Conservation (phyloP, 2,797 vertebrate genomes). For the Pachyuromys duprasi region DNA sequence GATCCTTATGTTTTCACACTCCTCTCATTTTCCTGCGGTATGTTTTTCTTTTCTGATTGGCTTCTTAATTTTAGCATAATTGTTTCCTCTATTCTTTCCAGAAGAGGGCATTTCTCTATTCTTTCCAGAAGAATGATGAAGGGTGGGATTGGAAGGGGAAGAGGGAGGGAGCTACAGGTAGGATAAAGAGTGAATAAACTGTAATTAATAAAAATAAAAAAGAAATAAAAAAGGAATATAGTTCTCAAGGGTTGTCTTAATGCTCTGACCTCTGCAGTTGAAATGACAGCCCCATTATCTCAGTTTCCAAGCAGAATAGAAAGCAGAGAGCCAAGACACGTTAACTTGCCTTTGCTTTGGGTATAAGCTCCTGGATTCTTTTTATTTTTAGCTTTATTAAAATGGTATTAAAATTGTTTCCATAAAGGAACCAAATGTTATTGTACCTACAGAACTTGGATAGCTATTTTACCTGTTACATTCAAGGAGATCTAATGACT, state of each 20-base stretch:
- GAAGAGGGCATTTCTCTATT: background rate
- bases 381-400: conserved; percentile 29
- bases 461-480: conserved; percentile 4
- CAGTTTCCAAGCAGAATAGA: conserved; percentile 10
- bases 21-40: background rate
- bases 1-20: background rate
- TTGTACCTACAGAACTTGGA: background rate
- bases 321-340: background rate
- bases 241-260: conserved; percentile 42
- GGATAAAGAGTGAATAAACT: too few species aligned
- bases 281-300: background rate
- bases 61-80: conserved; percentile 50
- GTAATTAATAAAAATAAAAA: background rate
- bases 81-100: conserved; percentile 20
- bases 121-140: background rate
- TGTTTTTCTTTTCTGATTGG: conserved; percentile 27
- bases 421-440: background rate
- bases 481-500: background rate
- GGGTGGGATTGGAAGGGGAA: too few species aligned
- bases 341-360: background rate
- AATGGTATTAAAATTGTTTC: conserved; percentile 13
- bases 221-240: background rate
- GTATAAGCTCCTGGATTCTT: background rate
- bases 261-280: background rate
- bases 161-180: too few species aligned